A percentile compares a stretch with the other conserved stretches of the same genome.
phyloP scores from a whole-genome alignment of 2,888 invertebrate genomes.

The Drosophila ustulata region DNA sequence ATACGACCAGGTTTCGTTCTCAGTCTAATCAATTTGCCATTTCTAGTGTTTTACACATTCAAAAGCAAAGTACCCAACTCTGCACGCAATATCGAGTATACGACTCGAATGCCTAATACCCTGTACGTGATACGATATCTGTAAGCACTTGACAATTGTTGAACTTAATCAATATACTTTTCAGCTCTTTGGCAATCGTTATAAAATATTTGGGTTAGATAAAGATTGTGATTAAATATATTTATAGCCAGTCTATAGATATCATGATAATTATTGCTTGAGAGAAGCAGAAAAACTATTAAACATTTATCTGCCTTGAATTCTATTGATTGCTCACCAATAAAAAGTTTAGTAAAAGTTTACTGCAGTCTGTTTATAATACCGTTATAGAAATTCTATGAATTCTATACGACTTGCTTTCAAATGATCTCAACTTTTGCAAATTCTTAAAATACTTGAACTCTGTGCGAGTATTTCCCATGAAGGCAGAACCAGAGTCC shows the following conservation, averaged over 20 bases:
- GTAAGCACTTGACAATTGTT: neutral
- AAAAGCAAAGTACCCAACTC: neutral
- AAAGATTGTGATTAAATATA: neutral
- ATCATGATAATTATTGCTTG: neutral
- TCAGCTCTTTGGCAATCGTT: neutral
- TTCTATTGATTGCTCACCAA: neutral
- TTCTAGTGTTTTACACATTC: constrained; percentile 21
- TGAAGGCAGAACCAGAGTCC: constrained; percentile 19
- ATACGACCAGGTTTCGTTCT: constrained; percentile 1
- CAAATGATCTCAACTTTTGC: neutral
- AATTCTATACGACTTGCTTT: neutral
- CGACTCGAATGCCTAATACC: neutral
- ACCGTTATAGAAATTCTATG: too few species aligned
- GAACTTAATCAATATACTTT: neutral
- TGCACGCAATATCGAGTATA: neutral
- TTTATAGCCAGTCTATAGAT: neutral
- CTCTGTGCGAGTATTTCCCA: neutral
- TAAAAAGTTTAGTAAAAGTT: neutral
- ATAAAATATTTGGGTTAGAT: neutral
- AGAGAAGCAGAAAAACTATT: neutral
- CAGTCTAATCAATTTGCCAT: constrained; percentile 26
- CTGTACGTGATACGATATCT: neutral
- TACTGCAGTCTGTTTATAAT: neutral
- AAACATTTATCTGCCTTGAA: neutral
- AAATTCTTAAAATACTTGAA: neutral